These are phyloP conservation scores for Prionailurus viverrinus DNA, from an alignment of 2,113 vertebrate genomes.

Conservation along the genomic window DNA sequence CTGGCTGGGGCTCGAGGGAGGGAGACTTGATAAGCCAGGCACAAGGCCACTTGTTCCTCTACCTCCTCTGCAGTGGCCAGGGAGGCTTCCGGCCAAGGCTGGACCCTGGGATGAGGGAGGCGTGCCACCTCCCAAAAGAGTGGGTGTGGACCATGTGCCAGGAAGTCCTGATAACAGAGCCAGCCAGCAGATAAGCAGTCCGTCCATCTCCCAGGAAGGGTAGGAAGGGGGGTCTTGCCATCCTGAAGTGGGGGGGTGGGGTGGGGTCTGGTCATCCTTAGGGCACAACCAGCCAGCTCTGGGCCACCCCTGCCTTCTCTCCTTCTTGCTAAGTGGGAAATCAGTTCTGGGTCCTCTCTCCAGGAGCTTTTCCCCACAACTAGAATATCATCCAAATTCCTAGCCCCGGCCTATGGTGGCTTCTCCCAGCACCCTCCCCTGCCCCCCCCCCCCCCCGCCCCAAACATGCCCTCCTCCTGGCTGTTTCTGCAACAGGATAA, in stretches of 20 bases:
- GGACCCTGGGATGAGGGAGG: background rate
- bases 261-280: background rate
- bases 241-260: background rate
- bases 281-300: background rate
- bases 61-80: background rate
- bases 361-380: background rate
- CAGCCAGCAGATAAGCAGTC: background rate
- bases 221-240: background rate
- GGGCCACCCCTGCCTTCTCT: background rate
- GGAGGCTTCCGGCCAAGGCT: conserved; percentile 1
- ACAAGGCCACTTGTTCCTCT: conserved; percentile 1
- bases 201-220: background rate
- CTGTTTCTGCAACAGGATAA: background rate
- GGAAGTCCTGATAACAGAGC: conserved; percentile 38
- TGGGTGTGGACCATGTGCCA: background rate
- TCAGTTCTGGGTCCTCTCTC: background rate
- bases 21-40: conserved; percentile 62
- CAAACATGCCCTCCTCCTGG: background rate
- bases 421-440: background rate
- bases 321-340: background rate
- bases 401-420: background rate
- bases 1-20: background rate
- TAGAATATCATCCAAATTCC: background rate
- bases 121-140: background rate
- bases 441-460: background rate